Evolutionary conservation across 2,113 vertebrate species (phyloP).

Genomic region (Excalfactoria chinensis): DNA sequence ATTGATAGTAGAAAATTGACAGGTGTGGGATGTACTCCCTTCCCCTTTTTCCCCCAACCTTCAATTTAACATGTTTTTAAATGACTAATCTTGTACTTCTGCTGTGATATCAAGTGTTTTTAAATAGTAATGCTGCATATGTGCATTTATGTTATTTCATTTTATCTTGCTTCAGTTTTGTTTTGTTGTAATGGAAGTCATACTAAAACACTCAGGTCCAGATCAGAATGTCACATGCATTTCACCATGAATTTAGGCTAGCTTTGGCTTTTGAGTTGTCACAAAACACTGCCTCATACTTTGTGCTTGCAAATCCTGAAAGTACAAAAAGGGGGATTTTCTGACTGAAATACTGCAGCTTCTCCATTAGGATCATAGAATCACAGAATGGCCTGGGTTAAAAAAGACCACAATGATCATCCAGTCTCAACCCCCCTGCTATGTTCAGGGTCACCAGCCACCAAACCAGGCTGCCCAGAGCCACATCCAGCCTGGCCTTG

Average conservation of each 20-base stretch:
- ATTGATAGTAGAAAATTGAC: background rate
- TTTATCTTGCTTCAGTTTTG: background rate
- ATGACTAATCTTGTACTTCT: background rate
- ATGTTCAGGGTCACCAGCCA: no score
- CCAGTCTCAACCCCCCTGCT: no score
- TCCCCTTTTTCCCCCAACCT: background rate
- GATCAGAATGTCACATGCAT: background rate
- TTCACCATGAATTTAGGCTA: background rate
- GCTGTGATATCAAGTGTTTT: background rate
- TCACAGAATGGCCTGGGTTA: no score
- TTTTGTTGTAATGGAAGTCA: background rate
- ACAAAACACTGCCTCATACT: background rate
- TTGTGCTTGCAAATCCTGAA: background rate
- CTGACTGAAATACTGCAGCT: background rate
- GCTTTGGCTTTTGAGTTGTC: background rate
- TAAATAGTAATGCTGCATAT: background rate
- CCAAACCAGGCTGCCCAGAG: no score
- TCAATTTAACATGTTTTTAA: background rate
- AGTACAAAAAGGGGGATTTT: background rate
- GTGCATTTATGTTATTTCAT: background rate
- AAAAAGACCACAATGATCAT: no score
- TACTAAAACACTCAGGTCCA: background rate
- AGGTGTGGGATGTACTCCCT: background rate
- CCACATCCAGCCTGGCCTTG: no score
- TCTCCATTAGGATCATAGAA: background rate